These are phyloP conservation scores for Callinectes sapidus DNA, from an alignment of 2,888 invertebrate genomes.

Conservation along the genomic window DNA sequence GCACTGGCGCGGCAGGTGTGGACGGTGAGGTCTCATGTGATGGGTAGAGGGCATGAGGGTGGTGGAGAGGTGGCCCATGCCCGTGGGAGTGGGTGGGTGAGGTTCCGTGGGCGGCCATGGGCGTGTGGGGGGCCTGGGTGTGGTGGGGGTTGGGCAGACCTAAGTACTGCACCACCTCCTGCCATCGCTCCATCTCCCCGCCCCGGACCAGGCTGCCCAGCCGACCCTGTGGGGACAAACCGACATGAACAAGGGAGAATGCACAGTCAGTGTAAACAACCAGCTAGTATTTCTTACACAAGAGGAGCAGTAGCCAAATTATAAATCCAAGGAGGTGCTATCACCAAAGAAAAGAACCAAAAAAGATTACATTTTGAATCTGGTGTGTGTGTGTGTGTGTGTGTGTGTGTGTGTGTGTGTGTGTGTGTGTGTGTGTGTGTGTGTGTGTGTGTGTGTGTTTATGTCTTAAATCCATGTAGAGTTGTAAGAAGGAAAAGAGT, in stretches of 20 bases:
- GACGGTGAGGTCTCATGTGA: conserved; percentile 75
- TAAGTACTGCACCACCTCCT: conserved; percentile 88
- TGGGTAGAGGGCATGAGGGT: conserved; percentile 76
- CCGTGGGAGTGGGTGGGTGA: conserved; percentile 74
- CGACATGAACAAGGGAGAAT: not conserved
- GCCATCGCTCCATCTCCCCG: conserved; percentile 73
- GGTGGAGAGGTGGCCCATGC: conserved; percentile 73
- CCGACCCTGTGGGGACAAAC: conserved; percentile 64
- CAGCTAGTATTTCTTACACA: not conserved
- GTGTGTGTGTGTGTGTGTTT: too few species aligned
- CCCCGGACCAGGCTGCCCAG: conserved; percentile 72
- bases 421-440: too few species aligned
- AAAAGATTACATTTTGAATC: too few species aligned
- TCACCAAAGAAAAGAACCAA: too few species aligned
- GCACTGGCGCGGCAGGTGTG: conserved; percentile 66
- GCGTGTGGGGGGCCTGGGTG: conserved; percentile 74
- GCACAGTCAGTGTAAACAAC: not conserved
- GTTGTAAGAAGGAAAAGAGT: too few species aligned
- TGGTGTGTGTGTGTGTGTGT: too few species aligned
- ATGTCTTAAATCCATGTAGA: too few species aligned
- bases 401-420: too few species aligned
- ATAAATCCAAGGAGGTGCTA: too few species aligned
- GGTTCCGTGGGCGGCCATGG: conserved; percentile 74
- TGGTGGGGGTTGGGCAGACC: conserved; percentile 81
- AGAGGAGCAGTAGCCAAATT: too few species aligned